These are phyloP conservation scores for Tillus elongatus DNA, from an alignment of 2,888 invertebrate species.

Conservation along the genomic window DNA sequence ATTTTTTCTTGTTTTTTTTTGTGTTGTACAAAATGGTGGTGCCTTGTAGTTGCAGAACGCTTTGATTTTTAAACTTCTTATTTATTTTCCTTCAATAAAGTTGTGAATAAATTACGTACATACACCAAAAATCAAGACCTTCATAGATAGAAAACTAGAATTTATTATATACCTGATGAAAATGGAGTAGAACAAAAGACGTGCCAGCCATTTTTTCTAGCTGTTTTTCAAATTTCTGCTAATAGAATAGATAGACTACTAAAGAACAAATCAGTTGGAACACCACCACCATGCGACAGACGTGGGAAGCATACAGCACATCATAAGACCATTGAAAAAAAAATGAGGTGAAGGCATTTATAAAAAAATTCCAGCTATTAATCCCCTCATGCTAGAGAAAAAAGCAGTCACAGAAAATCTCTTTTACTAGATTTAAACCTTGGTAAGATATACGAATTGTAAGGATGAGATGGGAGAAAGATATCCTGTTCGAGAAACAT, in stretches of 20 bases:
- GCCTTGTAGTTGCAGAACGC: neutral
- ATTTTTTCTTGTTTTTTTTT: too few species aligned
- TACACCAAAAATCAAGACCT: constrained; percentile 6
- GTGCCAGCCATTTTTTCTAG: constrained; percentile 9
- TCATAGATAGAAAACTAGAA: constrained; percentile 7
- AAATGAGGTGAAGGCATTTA: constrained; percentile 10
- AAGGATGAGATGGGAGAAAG: constrained; percentile 1
- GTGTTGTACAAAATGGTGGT: too few species aligned
- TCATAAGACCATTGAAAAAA: constrained; percentile 8
- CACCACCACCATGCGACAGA: too few species aligned
- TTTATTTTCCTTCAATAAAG: too few species aligned
- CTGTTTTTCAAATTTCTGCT: constrained; percentile 5
- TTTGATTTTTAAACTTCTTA: constrained; percentile 6
- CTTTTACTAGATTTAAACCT: constrained; percentile 7
- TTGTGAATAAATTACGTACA: constrained; percentile 7
- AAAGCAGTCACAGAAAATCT: constrained; percentile 10
- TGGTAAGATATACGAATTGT: constrained; percentile 9
- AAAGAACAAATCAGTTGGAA: constrained; percentile 4
- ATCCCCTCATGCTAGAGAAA: constrained; percentile 9
- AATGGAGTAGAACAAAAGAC: constrained; percentile 8
- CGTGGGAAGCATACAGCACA: neutral
- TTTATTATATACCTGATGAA: constrained; percentile 8
- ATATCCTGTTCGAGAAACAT: too few species aligned
- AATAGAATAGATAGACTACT: constrained; percentile 5
- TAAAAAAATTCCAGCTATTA: constrained; percentile 10